These are phyloP conservation scores for Nansenia antarctica DNA, from an alignment of 2,113 vertebrate genomes.

Conservation along the genomic window DNA sequence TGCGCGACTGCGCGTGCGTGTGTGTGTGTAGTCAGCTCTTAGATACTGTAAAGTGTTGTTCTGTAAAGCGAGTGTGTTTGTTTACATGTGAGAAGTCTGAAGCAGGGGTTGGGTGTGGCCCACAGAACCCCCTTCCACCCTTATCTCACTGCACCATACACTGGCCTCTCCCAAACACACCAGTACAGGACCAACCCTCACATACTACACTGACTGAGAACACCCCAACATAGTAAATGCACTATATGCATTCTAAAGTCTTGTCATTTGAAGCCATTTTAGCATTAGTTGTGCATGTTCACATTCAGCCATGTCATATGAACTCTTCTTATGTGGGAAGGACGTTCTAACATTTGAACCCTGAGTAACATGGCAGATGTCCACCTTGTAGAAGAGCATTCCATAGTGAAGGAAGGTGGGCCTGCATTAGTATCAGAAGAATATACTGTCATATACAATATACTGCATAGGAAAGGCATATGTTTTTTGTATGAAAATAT, in stretches of 20 bases:
- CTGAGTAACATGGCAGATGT: background rate
- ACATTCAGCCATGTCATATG: background rate
- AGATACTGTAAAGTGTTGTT: too few relatives aligned
- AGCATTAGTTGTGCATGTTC: background rate
- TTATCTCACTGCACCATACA: slow-evolving; percentile 63
- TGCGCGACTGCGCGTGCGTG: background rate
- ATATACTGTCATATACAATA: too few relatives aligned
- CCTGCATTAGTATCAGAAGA: too few relatives aligned
- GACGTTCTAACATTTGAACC: background rate
- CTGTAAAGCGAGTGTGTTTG: slow-evolving; percentile 43
- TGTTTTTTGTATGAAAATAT: too few relatives aligned
- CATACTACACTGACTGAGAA: slow-evolving; percentile 5
- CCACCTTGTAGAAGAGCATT: background rate
- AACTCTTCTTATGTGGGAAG: background rate
- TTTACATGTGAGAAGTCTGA: background rate
- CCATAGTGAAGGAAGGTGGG: background rate
- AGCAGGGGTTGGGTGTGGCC: slow-evolving; percentile 54
- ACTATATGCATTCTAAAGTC: background rate
- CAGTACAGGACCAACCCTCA: slow-evolving; percentile 7
- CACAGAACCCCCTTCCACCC: slow-evolving; percentile 19
- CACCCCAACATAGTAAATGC: background rate
- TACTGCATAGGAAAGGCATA: too few relatives aligned
- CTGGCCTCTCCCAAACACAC: slow-evolving; percentile 41
- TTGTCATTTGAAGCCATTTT: too few relatives aligned
- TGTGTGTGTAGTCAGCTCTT: too few relatives aligned